Evolutionary conservation across 2,888 invertebrate species (phyloP).

Genomic region (Rotaria sp.): DNA sequence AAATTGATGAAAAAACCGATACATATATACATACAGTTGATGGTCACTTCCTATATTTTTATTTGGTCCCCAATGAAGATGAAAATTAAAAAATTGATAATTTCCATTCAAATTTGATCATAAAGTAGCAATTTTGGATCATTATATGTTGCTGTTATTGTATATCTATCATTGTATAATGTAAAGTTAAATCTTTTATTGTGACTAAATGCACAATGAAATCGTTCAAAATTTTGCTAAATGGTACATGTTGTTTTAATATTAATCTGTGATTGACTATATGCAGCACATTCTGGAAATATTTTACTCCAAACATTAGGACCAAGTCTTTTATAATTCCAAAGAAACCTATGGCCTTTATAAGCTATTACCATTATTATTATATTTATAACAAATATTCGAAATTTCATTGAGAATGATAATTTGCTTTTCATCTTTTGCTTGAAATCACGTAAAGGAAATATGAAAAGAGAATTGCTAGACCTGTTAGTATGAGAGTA

Average conservation of each 20-base stretch:
- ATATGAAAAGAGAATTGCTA: too few species aligned
- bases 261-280: not conserved
- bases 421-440: too few species aligned
- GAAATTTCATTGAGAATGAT: too few species aligned
- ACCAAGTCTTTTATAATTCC: too few species aligned
- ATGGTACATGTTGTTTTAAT: not conserved
- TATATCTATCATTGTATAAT: not conserved
- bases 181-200: not conserved
- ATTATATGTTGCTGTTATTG: not conserved
- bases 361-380: too few species aligned
- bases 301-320: not conserved
- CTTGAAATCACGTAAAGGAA: too few species aligned
- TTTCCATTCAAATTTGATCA: not conserved
- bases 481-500: too few species aligned
- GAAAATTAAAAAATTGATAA: not conserved
- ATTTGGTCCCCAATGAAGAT: constrained; percentile 11
- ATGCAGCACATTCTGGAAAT: not conserved
- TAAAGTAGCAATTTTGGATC: not conserved
- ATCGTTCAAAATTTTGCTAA: not conserved
- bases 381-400: too few species aligned
- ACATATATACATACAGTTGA: not conserved
- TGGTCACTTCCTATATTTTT: not conserved
- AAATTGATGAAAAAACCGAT: too few species aligned
- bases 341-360: too few species aligned
- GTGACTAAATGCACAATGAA: not conserved